phyloP scores from a whole-genome alignment of 2,113 vertebrate genomes.

The Pyrgilauda ruficollis region DNA sequence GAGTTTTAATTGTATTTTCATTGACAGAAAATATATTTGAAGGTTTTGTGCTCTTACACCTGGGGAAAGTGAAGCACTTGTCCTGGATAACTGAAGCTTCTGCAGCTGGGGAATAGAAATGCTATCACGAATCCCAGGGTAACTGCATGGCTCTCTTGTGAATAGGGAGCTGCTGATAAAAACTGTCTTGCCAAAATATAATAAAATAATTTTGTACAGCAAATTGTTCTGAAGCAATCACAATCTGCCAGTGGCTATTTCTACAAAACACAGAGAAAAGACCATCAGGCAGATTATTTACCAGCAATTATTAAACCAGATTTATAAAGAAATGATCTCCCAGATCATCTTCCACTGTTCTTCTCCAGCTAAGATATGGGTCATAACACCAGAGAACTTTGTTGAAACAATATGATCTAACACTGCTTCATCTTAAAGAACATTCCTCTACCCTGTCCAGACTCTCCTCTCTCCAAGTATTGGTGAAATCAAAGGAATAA shows the following conservation, averaged over 20 bases:
- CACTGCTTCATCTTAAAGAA: neutral
- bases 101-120: neutral
- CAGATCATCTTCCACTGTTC: neutral
- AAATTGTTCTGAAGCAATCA: neutral
- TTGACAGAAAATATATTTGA: neutral
- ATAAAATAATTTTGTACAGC: neutral
- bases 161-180: neutral
- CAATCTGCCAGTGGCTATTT: neutral
- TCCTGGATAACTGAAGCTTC: neutral
- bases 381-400: neutral
- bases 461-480: neutral
- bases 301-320: neutral
- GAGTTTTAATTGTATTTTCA: neutral
- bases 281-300: neutral
- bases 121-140: neutral
- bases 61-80: neutral
- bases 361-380: neutral
- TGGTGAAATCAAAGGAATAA: neutral
- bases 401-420: neutral
- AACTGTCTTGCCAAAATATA: neutral
- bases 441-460: neutral
- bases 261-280: neutral
- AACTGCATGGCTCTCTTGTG: neutral
- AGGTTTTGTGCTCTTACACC: neutral
- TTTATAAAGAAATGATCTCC: neutral